phyloP scores from a whole-genome alignment of 2,888 invertebrate genomes.

The Drosophila rubida region DNA sequence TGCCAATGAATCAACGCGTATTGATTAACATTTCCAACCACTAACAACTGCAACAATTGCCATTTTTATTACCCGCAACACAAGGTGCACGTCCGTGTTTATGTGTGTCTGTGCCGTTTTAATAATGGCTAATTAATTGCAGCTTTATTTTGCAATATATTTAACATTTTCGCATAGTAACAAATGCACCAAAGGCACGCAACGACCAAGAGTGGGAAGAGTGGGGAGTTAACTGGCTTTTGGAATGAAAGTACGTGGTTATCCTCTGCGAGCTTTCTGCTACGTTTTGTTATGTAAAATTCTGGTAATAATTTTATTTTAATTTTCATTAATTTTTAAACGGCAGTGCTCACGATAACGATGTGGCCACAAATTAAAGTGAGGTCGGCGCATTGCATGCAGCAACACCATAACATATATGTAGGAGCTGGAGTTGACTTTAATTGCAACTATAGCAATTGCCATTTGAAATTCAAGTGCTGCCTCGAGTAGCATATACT shows the following conservation, averaged over 20 bases:
- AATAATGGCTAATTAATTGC: slow-evolving; percentile 71
- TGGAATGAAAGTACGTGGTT: neutral
- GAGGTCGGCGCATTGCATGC: neutral
- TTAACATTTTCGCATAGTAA: slow-evolving; percentile 37
- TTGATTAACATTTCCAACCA: slow-evolving; percentile 21
- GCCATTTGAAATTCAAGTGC: slow-evolving; percentile 51
- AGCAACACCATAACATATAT: neutral
- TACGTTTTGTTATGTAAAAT: slow-evolving; percentile 66
- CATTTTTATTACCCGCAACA: slow-evolving; percentile 40
- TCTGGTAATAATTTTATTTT: slow-evolving; percentile 59
- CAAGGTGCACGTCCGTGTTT: slow-evolving; percentile 18
- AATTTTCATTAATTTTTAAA: slow-evolving; percentile 69
- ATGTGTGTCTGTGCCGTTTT: slow-evolving; percentile 29
- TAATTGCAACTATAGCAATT: slow-evolving; percentile 9
- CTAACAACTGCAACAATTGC: slow-evolving; percentile 35
- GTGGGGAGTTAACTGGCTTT: neutral
- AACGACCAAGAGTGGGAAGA: neutral
- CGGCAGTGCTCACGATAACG: slow-evolving; percentile 28
- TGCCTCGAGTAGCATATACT: neutral
- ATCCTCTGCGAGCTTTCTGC: neutral
- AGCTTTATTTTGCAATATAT: slow-evolving; percentile 56
- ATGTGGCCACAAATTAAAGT: slow-evolving; percentile 17
- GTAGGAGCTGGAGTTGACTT: slow-evolving; percentile 5
- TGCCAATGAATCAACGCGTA: slow-evolving; percentile 9
- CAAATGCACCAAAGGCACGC: slow-evolving; percentile 61